Evolutionary conservation across 23 tunicate genomes (phyloP), one percentile per base, ranked within the genome.

Genomic region (Styela clava): DNA sequence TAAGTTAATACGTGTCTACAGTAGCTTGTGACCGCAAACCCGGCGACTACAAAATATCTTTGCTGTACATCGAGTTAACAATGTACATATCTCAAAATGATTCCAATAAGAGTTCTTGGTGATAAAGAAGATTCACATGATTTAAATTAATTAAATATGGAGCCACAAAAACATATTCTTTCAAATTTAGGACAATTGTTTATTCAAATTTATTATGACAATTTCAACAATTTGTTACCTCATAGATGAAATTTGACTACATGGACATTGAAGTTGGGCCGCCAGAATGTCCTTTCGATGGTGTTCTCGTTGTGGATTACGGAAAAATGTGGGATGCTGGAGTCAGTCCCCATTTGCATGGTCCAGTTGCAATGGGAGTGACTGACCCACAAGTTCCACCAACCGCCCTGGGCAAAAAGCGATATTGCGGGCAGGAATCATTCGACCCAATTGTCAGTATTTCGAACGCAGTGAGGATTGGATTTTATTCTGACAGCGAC

Each of bases 201-300:
- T n/a, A n/a, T n/a, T n/a, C n/a, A n/a, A n/a, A n/a, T n/a, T n/a
- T n/a, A n/a, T n/a, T n/a, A n/a, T n/a, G n/a, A n/a, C n/a, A n/a
- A n/a, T n/a, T n/a, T n/a, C n/a, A n/a, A n/a, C n/a, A n/a, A n/a
- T n/a, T n/a, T n/a, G n/a, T n/a, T n/a, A n/a, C n/a, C n/a, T n/a
- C n/a, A n/a, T 79, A 83, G 86, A 33, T 83, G 0, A 63, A 16
- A 32, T 83, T 83, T n/a, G 81, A 83, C 16, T 69, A 34, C 21
- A 89, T 89, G 19, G 85, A 89, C 74, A 35, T 89, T 24, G 94
- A 89, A 61, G 78, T 56, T 72, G 88, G 73, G 2, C 51, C 52
- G 68, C 81, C 85, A 23, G 83, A 79, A 24, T 89, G 94, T 67
- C 32, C 69, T 28, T 89, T 89, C 85, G 94, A 89, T 82, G 94